Evolutionary conservation across 2,113 vertebrate species (phyloP), one percentile per base, ranked within the genome.

Genomic region (Sula dactylatra): DNA sequence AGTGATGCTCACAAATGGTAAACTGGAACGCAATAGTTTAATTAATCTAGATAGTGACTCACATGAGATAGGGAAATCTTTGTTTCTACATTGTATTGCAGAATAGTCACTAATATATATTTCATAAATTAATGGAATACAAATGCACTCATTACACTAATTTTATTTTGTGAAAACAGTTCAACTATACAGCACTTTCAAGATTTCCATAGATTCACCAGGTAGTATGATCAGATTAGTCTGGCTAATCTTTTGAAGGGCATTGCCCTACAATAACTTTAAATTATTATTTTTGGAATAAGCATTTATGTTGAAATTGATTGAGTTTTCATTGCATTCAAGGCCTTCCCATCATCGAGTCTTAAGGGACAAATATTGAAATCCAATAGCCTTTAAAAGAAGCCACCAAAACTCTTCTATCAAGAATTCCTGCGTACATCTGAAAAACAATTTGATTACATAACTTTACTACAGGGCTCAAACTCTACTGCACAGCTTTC

Each of bases 211-310:
- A 90, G 93, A 96, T 97, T 85, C 73, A 49, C 54, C 71, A 95
- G 71, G 85, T 70, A 97, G 59, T 69, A 71, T 12, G 9, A 97
- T 86, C 58, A 95, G 95, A 95, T 95, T 97, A 96, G 88, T 59
- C 78, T 90, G 82, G 87, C 90, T 95, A 94, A 96, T 93, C 92
- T 96, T 96, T 96, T 88, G 65, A 97, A 97, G 49, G 82, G 88
- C 96, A 94, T 69, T 96, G 93, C 91, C 91, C 77, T 82, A 94
- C 76, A 96, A 93, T 96, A 93, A 92, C 76, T 93, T 96, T 86
- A 95, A 95, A 95, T 93, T 40, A 66, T 91, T 96, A 91, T 95
- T 96, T 96, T 97, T 91, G 92, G 94, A 96, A 96, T 93, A 97
- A 97, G 89, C 67, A 94, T 95, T 84, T 65, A 45, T 50, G 61